These are phyloP conservation scores for Odontothrips loti DNA, from an alignment of 2,888 invertebrate species.

Conservation along the genomic window DNA sequence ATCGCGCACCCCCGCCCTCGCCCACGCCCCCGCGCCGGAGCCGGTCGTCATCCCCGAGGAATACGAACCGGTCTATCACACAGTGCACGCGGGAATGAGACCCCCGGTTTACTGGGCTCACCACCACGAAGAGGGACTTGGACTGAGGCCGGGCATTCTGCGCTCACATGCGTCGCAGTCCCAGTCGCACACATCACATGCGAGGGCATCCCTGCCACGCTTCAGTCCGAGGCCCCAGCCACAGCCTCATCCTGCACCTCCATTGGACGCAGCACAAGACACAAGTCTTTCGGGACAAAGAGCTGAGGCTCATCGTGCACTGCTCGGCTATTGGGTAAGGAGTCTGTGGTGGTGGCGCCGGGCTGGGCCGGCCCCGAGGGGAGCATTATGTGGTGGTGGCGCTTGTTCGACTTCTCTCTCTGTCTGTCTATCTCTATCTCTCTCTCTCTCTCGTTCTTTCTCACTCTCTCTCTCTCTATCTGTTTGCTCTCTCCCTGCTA, in stretches of 20 bases:
- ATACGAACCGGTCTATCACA: slow-evolving; percentile 43
- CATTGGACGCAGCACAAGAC: neutral
- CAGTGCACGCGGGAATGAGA: slow-evolving; percentile 45
- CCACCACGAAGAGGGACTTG: neutral
- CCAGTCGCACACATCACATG: too few relatives aligned
- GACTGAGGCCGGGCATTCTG: neutral
- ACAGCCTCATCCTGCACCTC: neutral
- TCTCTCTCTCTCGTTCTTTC: neutral
- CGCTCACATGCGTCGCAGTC: neutral
- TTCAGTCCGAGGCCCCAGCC: neutral
- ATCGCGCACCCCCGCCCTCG: neutral
- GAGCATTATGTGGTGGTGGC: neutral
- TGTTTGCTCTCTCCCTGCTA: neutral
- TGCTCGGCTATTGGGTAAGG: slow-evolving; percentile 22
- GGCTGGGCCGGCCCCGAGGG: neutral
- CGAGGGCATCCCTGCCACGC: neutral
- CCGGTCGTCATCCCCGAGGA: neutral
- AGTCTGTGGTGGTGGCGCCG: slow-evolving; percentile 8
- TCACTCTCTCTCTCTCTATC: neutral
- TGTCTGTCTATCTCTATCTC: neutral
- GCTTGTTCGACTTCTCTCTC: neutral
- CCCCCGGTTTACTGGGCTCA: slow-evolving; percentile 35
- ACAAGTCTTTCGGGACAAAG: neutral
- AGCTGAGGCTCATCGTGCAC: slow-evolving; percentile 4
- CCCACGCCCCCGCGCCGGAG: neutral